phyloP scores from a whole-genome alignment of 2,888 invertebrate genomes.

The Steinernema hermaphroditum region DNA sequence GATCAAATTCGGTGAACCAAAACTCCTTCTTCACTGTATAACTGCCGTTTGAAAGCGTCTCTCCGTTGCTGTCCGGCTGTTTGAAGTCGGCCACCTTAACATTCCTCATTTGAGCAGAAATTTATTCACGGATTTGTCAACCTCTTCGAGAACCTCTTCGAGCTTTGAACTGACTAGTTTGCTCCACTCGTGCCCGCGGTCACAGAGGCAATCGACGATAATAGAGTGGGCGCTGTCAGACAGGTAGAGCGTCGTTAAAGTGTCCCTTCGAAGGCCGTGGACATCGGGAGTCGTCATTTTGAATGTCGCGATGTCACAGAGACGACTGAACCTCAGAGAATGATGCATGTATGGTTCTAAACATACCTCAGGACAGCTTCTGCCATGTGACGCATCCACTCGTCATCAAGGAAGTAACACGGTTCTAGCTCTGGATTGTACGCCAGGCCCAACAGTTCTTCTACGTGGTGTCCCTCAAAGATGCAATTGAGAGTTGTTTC shows the following conservation, averaged over 20 bases:
- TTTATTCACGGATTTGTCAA: slow-evolving; percentile 32
- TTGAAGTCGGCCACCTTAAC: slow-evolving; percentile 40
- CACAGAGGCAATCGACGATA: slow-evolving; percentile 45
- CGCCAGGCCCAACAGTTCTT: slow-evolving; percentile 22
- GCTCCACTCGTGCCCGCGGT: slow-evolving; percentile 47
- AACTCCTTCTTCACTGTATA: slow-evolving; percentile 45
- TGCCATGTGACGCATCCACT: slow-evolving; percentile 43
- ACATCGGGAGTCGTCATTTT: slow-evolving; percentile 45
- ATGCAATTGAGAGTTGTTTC: neutral
- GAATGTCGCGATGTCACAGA: slow-evolving; percentile 50
- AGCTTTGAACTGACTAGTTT: slow-evolving; percentile 43
- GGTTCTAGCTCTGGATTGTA: neutral
- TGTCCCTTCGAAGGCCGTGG: slow-evolving; percentile 40
- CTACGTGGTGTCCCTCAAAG: slow-evolving; percentile 1
- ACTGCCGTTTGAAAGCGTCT: slow-evolving; percentile 34
- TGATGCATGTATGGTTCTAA: neutral
- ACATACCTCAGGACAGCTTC: slow-evolving; percentile 38
- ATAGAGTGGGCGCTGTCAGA: slow-evolving; percentile 46
- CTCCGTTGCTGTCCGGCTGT: slow-evolving; percentile 40
- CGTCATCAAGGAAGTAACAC: slow-evolving; percentile 33
- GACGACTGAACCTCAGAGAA: slow-evolving; percentile 44
- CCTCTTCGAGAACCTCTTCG: slow-evolving; percentile 47
- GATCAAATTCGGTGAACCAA: slow-evolving; percentile 49
- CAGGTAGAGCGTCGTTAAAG: slow-evolving; percentile 39
- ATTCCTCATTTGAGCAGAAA: too few species aligned